Evolutionary conservation across 2,888 invertebrate species (phyloP).

Genomic region (Creontiades dilutus): DNA sequence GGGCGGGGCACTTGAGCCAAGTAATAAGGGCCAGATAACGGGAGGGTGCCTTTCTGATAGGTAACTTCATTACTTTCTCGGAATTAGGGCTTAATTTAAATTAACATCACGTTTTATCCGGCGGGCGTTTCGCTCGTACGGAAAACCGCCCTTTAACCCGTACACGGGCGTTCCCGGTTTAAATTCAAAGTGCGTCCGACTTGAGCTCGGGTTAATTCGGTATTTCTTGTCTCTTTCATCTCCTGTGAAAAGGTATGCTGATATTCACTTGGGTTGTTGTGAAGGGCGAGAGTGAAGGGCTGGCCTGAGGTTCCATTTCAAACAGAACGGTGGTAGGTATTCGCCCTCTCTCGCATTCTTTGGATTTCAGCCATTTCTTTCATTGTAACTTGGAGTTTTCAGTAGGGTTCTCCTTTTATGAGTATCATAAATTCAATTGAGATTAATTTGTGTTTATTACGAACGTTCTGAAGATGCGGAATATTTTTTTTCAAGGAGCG

Average conservation of each 20-base stretch:
- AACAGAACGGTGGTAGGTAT: too few species aligned
- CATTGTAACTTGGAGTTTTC: too few species aligned
- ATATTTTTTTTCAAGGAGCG: too few species aligned
- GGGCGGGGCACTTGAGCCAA: conserved; percentile 60
- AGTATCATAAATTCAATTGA: too few species aligned
- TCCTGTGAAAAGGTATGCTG: not conserved
- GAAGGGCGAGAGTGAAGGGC: not conserved
- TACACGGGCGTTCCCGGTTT: not conserved
- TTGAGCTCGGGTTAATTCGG: conserved; percentile 1
- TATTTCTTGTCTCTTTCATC: not conserved
- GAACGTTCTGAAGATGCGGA: too few species aligned
- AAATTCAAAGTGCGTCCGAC: conserved; percentile 18
- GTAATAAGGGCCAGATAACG: conserved; percentile 66
- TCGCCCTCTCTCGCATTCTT: too few species aligned
- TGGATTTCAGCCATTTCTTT: too few species aligned
- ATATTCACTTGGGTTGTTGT: not conserved
- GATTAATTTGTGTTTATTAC: too few species aligned
- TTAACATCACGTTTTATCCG: conserved; percentile 68
- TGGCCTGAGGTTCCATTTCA: too few species aligned
- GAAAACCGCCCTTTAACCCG: not conserved
- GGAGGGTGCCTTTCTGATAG: conserved; percentile 11
- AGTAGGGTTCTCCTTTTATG: too few species aligned
- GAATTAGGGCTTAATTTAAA: conserved; percentile 66
- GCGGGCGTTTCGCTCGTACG: conserved; percentile 4
- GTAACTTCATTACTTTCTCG: conserved; percentile 65